Evolutionary conservation across 2,888 invertebrate genomes (phyloP).

Genomic region (Sisyra terminalis): DNA sequence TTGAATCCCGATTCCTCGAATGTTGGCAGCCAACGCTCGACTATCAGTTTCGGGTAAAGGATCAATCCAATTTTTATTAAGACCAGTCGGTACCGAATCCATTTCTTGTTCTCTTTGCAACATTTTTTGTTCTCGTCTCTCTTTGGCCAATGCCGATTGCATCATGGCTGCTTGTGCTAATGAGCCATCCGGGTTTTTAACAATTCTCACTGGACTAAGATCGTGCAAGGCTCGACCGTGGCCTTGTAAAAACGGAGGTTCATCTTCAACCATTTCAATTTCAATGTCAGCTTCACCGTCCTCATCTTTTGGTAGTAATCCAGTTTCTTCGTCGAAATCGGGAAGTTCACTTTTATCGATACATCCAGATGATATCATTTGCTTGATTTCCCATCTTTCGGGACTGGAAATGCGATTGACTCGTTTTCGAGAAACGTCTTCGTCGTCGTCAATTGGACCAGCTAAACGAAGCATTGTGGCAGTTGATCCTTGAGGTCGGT

Average conservation of each 20-base stretch:
- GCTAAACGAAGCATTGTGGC: slow-evolving; percentile 26
- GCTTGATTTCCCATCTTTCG: slow-evolving; percentile 95
- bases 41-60: slow-evolving; percentile 76
- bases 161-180: slow-evolving; percentile 99
- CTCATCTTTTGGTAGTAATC: slow-evolving; percentile 76
- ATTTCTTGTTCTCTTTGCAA: slow-evolving; percentile 85
- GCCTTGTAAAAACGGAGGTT: slow-evolving; percentile 92
- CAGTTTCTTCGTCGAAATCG: slow-evolving; percentile 95
- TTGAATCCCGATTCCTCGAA: slow-evolving; percentile 69
- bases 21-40: slow-evolving; percentile 54
- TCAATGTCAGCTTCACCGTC: slow-evolving; percentile 94
- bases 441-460: slow-evolving; percentile 48
- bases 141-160: slow-evolving; percentile 96
- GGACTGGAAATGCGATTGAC: slow-evolving; percentile 90
- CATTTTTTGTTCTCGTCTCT: slow-evolving; percentile 92
- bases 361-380: slow-evolving; percentile 86
- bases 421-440: slow-evolving; percentile 64
- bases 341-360: slow-evolving; percentile 88
- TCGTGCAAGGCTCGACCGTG: slow-evolving; percentile 83
- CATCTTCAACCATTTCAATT: slow-evolving; percentile 97
- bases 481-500: slow-evolving; percentile 58
- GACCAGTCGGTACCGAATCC: slow-evolving; percentile 63
- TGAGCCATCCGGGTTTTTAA: slow-evolving; percentile 98
- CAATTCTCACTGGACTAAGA: slow-evolving; percentile 84
- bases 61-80: slow-evolving; percentile 93